These are phyloP conservation scores for Dinocampus coccinellae DNA, from an alignment of 2,888 invertebrate genomes.

Conservation along the genomic window DNA sequence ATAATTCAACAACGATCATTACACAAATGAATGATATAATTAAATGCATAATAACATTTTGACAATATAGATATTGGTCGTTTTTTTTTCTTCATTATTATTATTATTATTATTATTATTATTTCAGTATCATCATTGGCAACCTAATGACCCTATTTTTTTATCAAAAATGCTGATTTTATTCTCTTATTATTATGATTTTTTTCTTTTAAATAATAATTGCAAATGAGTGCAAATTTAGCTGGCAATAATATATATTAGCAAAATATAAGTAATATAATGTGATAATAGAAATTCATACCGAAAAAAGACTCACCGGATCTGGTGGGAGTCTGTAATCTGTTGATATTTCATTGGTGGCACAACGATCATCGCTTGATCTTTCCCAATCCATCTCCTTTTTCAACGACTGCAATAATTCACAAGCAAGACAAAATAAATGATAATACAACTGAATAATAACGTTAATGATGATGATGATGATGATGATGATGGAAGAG, in stretches of 20 bases:
- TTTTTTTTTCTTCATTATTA: slow-evolving; percentile 38
- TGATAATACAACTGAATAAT: neutral
- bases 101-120: slow-evolving; percentile 27
- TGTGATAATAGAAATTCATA: slow-evolving; percentile 47
- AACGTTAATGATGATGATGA: neutral
- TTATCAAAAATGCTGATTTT: too few relatives aligned
- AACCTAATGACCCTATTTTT: slow-evolving; percentile 54
- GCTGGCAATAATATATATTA: slow-evolving; percentile 51
- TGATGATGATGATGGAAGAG: neutral
- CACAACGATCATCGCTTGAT: slow-evolving; percentile 81
- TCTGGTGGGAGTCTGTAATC: slow-evolving; percentile 88
- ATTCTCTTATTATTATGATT: slow-evolving; percentile 2
- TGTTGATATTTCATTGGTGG: slow-evolving; percentile 80
- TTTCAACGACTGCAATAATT: slow-evolving; percentile 82
- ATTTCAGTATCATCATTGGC: slow-evolving; percentile 47
- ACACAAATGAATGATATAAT: slow-evolving; percentile 43
- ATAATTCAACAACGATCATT: slow-evolving; percentile 35
- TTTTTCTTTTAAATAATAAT: slow-evolving; percentile 46
- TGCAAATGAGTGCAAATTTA: slow-evolving; percentile 53
- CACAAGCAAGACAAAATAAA: slow-evolving; percentile 34
- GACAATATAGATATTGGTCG: too few relatives aligned
- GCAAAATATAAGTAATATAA: slow-evolving; percentile 61
- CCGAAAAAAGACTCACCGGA: slow-evolving; percentile 76
- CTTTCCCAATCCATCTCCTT: slow-evolving; percentile 91
- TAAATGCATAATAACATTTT: slow-evolving; percentile 48